Conservation (phyloP, 2,888 invertebrate genomes). For the Pegoplata infirma region DNA sequence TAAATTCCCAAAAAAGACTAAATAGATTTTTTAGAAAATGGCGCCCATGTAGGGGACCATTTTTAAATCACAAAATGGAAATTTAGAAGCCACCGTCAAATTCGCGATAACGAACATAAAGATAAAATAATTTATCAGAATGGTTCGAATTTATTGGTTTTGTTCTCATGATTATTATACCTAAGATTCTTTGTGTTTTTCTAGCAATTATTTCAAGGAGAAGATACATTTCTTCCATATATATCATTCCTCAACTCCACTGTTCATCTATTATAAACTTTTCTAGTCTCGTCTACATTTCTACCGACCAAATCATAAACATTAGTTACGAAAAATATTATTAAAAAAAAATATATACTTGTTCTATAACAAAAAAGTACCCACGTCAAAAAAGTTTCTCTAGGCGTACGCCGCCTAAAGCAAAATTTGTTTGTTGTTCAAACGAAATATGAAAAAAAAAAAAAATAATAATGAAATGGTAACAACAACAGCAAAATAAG, state of each 20-base stretch:
- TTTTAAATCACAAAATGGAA: no score
- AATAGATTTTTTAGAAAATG: no score
- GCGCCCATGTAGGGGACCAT: no score
- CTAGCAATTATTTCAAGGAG: no score
- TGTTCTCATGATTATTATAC: no score
- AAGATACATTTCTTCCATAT: background rate
- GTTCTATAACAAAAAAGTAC: conserved; percentile 41
- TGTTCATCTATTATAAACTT: conserved; percentile 3
- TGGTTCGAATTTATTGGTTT: no score
- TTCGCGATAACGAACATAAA: no score
- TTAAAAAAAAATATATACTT: conserved; percentile 22
- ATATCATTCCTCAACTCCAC: conserved; percentile 3
- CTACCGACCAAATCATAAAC: conserved; percentile 45
- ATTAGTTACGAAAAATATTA: conserved; percentile 37
- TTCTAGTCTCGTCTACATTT: conserved; percentile 8
- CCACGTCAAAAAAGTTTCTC: conserved; percentile 59
- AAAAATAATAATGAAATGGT: no score
- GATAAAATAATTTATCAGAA: no score
- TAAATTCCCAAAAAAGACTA: no score
- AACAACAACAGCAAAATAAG: conserved; percentile 26
- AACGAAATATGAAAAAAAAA: conserved; percentile 26
- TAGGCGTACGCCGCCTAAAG: conserved; percentile 56
- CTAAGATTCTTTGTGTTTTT: no score
- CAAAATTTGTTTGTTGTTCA: conserved; percentile 54
- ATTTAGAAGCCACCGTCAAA: no score